Conservation (phyloP, 2,113 vertebrate genomes). For the Chamaea fasciata region DNA sequence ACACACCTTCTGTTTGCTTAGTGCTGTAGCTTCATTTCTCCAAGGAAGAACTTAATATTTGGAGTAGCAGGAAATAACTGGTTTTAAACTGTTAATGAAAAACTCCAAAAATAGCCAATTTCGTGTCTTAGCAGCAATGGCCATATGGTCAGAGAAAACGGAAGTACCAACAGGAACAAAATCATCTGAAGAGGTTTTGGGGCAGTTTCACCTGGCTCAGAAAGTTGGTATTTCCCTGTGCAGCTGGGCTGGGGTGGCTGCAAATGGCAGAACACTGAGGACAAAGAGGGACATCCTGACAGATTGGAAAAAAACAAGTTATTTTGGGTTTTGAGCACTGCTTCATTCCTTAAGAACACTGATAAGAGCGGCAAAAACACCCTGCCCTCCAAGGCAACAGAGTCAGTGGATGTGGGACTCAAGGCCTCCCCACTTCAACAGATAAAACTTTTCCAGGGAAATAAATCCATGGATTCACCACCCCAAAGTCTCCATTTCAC, state of each 20-base stretch:
- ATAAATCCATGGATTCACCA: not conserved
- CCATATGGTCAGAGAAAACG: not conserved
- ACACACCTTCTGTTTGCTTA: not conserved
- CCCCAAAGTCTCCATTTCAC: not conserved
- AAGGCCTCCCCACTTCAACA: not conserved
- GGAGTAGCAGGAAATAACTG: not conserved
- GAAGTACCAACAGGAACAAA: not conserved
- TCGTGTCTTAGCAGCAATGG: not conserved
- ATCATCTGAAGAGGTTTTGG: not conserved
- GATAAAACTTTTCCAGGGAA: not conserved
- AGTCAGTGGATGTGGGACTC: not conserved
- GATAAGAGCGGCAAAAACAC: not conserved
- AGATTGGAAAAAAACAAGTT: not conserved
- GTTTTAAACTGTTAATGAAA: not conserved
- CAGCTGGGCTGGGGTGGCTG: not conserved
- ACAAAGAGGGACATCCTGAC: not conserved
- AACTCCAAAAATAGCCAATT: not conserved
- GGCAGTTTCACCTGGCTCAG: not conserved
- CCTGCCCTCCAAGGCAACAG: not conserved
- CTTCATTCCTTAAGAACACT: not conserved
- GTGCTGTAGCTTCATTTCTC: not conserved
- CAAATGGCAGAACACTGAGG: not conserved
- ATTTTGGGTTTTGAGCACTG: not conserved
- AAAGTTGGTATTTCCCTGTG: accelerated
- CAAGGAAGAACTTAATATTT: not conserved